Conservation (phyloP, 1,140 invertebrate species). For the Eupristina koningsbergeri region DNA sequence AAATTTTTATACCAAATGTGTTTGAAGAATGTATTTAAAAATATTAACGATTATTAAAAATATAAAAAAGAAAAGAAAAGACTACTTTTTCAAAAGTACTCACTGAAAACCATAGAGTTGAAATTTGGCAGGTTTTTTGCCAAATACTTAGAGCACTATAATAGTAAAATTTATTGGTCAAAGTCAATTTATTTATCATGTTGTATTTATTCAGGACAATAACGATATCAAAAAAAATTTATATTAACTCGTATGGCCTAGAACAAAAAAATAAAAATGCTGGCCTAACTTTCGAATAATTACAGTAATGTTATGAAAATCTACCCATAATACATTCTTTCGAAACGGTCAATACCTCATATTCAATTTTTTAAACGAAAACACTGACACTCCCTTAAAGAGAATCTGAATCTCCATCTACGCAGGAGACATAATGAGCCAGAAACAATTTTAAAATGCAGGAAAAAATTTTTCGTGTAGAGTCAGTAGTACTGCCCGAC, state of each 20-base stretch:
- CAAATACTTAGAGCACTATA: too few relatives aligned
- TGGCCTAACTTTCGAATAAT: neutral
- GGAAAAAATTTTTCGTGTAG: neutral
- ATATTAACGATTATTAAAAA: too few relatives aligned
- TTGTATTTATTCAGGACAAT: too few relatives aligned
- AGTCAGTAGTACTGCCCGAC: neutral
- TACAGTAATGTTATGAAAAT: neutral
- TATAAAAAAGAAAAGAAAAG: too few relatives aligned
- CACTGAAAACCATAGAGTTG: too few relatives aligned
- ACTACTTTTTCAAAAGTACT: too few relatives aligned
- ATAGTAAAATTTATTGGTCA: too few relatives aligned
- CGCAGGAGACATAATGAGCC: neutral
- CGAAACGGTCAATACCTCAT: neutral
- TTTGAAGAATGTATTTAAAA: too few relatives aligned
- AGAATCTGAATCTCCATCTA: neutral
- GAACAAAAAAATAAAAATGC: neutral
- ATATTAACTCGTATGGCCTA: neutral
- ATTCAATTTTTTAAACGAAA: neutral
- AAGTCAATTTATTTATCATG: too few relatives aligned
- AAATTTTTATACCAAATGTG: too few relatives aligned
- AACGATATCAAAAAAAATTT: neutral
- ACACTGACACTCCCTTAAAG: neutral
- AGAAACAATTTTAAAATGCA: constrained; percentile 3
- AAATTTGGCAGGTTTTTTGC: too few relatives aligned
- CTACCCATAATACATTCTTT: neutral